Conservation (phyloP, 2,888 invertebrate species). For the Hermodice carunculata region DNA sequence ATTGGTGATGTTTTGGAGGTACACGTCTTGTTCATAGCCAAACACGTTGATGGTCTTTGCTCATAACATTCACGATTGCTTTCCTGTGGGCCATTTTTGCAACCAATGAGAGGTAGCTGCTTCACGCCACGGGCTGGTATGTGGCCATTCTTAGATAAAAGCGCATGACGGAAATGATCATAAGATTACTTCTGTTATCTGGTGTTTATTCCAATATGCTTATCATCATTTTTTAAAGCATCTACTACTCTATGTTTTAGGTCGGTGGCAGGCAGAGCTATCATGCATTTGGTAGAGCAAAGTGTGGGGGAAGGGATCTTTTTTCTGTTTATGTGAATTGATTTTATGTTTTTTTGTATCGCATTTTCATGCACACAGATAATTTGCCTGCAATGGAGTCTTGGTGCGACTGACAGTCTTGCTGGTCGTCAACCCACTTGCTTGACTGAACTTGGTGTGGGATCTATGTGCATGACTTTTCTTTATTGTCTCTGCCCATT, state of each 20-base stretch:
- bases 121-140: conserved; percentile 36
- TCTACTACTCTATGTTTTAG: not conserved
- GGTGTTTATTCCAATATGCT: not conserved
- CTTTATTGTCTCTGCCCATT: no score
- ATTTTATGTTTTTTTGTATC: not conserved
- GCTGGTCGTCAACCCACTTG: no score
- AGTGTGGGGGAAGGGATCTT: no score
- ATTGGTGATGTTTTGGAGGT: conserved; percentile 27
- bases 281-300: no score
- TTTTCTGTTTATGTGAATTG: no score
- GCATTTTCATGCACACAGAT: not conserved
- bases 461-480: no score
- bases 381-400: no score
- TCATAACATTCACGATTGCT: conserved; percentile 41
- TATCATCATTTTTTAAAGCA: not conserved
- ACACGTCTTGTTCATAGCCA: conserved; percentile 25
- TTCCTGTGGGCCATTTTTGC: conserved; percentile 27
- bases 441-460: no score
- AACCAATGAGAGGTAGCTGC: conserved; percentile 33
- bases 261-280: not conserved
- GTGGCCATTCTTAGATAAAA: conserved; percentile 19
- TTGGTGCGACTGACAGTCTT: no score
- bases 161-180: not conserved
- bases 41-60: conserved; percentile 37
- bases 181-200: not conserved